Conservation (phyloP, 2,113 vertebrate species). For the Puffinus mauretanicus region DNA sequence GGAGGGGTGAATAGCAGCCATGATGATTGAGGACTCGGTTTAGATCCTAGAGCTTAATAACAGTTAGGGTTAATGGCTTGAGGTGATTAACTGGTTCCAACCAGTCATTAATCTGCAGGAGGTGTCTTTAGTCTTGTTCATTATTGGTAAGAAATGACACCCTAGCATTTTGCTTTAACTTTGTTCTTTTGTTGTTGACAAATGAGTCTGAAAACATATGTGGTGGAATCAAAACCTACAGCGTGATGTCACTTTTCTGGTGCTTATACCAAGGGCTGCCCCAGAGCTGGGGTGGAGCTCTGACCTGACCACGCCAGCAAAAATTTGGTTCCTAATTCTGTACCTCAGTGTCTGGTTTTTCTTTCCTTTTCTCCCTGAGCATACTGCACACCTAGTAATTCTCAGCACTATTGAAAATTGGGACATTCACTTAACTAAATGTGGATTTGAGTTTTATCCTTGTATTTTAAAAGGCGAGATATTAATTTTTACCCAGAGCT, state of each 20-base stretch:
- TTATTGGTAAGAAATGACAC: constrained; percentile 33
- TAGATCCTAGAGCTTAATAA: constrained; percentile 13
- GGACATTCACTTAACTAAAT: not conserved
- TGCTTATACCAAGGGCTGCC: not conserved
- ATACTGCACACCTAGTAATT: not conserved
- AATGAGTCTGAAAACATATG: constrained; percentile 44
- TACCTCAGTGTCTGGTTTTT: not conserved
- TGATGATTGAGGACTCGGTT: not conserved
- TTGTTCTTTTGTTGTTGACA: constrained; percentile 39
- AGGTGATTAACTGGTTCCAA: constrained; percentile 48
- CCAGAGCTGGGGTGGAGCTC: not conserved
- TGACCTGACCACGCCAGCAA: not conserved
- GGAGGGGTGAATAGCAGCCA: not conserved
- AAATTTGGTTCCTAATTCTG: not conserved
- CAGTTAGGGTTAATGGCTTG: constrained; percentile 29
- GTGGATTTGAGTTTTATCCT: not conserved
- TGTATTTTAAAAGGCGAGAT: not conserved
- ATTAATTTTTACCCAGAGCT: not conserved
- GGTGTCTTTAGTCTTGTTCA: not conserved
- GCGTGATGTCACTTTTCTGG: not conserved
- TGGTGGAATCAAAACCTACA: not conserved
- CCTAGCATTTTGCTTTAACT: constrained; percentile 26
- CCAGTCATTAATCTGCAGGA: constrained; percentile 48
- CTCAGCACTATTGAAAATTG: not conserved
- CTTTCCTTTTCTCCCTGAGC: not conserved